Percentiles rank a stretch among this genome's conserved stretches.
Evolutionary conservation across 53 echinoderm and acorn worm species (phyloP).

Genomic region (Paracentrotus lividus): DNA sequence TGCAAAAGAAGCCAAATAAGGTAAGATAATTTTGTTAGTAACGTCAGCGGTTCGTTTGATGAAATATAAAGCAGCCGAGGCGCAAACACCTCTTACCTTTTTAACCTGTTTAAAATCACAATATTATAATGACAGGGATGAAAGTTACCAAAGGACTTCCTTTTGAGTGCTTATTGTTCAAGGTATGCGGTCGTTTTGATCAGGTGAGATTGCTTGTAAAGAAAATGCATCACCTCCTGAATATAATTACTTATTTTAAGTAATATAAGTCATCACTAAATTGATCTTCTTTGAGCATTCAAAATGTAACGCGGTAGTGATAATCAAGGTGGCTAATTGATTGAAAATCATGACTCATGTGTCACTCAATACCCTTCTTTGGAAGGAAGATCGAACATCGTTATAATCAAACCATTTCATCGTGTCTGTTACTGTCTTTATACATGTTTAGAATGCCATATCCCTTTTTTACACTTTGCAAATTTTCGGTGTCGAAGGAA

Average conservation of each 20-base stretch:
- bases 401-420: constrained; percentile 28
- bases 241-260: constrained; percentile 41
- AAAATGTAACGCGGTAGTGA: not conserved
- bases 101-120: not conserved
- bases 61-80: not conserved
- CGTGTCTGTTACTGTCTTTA: not conserved
- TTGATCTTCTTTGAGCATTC: constrained; percentile 43
- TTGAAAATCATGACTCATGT: constrained; percentile 49
- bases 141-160: not conserved
- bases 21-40: not conserved
- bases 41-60: constrained; percentile 25
- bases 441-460: too few relatives aligned
- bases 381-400: constrained; percentile 35
- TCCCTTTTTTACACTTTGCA: too few relatives aligned
- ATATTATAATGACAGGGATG: not conserved
- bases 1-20: constrained; percentile 40
- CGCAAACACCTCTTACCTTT: constrained; percentile 25
- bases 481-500: too few relatives aligned
- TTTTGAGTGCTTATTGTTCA: constrained; percentile 1
- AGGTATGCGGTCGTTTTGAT: constrained; percentile 6
- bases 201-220: constrained; percentile 13
- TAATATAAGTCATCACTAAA: constrained; percentile 58
- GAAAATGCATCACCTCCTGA: constrained; percentile 2
- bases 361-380: not conserved
- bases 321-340: constrained; percentile 40